Evolutionary conservation across 2,797 vertebrate species (phyloP).

Genomic region (Anniella stebbinsi): DNA sequence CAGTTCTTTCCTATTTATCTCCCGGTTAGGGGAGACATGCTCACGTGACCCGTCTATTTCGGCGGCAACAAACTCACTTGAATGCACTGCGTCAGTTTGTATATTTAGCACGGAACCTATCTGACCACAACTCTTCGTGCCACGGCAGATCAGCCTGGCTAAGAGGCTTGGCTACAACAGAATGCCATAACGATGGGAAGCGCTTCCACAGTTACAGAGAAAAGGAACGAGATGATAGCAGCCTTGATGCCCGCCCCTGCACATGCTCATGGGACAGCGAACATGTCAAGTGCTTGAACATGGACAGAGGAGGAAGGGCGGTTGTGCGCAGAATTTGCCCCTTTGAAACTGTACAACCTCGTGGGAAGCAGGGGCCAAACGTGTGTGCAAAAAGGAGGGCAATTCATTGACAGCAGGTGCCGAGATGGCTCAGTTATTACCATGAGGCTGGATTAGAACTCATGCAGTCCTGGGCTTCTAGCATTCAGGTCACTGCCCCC

Average conservation of each 20-base stretch:
- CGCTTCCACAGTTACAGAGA: not conserved
- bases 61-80: not conserved
- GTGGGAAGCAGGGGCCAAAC: not conserved
- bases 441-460: not conserved
- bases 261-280: not conserved
- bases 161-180: not conserved
- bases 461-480: not conserved
- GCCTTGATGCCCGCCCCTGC: not conserved
- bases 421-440: not conserved
- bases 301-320: not conserved
- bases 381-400: not conserved
- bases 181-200: not conserved
- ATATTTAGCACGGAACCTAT: slow-evolving; percentile 10
- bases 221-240: not conserved
- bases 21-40: not conserved
- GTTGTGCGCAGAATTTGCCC: not conserved
- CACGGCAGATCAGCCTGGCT: not conserved
- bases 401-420: not conserved
- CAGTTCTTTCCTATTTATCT: not conserved
- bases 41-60: not conserved
- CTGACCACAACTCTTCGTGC: not conserved
- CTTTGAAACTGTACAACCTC: not conserved
- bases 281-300: not conserved
- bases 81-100: not conserved
- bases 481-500: not conserved